These are phyloP conservation scores for Poeciliopsis gracilis DNA, from an alignment of 2,797 vertebrate genomes.

Conservation along the genomic window DNA sequence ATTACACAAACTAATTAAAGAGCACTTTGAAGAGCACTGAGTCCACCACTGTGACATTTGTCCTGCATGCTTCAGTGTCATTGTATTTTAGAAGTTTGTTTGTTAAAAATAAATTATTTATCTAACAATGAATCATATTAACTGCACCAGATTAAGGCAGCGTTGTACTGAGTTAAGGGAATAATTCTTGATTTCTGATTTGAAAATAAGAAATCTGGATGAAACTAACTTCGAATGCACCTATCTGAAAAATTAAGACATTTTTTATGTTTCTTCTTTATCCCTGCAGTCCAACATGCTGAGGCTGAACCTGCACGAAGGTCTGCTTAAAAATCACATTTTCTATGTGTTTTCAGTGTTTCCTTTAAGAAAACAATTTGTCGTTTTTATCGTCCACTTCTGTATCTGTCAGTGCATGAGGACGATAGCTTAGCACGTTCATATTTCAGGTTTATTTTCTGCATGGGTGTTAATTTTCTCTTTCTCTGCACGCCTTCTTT, in stretches of 20 bases:
- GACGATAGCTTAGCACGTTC: background rate
- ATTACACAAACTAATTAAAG: background rate
- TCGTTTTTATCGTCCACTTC: background rate
- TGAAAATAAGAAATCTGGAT: too few relatives aligned
- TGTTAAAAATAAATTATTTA: background rate
- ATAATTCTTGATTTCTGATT: too few relatives aligned
- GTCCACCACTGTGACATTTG: too few relatives aligned
- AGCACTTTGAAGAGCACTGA: background rate
- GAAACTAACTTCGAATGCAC: too few relatives aligned
- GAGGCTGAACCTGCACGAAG: conserved; percentile 83
- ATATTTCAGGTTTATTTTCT: background rate
- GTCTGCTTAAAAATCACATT: conserved; percentile 69
- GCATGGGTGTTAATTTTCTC: conserved; percentile 11
- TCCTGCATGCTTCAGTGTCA: too few relatives aligned
- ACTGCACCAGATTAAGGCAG: background rate
- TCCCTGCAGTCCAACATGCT: conserved; percentile 79
- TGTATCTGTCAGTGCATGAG: background rate
- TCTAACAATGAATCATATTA: background rate
- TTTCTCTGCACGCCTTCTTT: background rate
- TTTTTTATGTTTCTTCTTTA: conserved; percentile 18
- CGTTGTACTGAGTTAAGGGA: background rate
- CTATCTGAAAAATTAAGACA: too few relatives aligned
- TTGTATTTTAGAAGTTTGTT: too few relatives aligned
- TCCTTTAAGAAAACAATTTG: background rate
- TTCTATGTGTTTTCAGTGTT: background rate